Evolutionary conservation across 2,113 vertebrate genomes (phyloP).

Genomic region (Hucho hucho): DNA sequence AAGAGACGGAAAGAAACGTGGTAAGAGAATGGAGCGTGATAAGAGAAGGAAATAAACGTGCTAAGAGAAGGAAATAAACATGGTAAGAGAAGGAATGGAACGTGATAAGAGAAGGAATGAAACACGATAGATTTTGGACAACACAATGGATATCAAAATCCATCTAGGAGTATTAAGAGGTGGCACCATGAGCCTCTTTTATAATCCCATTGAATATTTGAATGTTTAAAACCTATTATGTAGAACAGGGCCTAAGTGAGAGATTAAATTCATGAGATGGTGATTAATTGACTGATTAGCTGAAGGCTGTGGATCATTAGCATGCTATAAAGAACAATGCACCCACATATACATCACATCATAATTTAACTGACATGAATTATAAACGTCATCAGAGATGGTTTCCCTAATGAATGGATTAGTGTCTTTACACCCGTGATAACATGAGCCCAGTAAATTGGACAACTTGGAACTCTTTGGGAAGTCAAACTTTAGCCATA

Average conservation of each 20-base stretch:
- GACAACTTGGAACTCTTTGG: slow-evolving; percentile 39
- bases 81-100: no score
- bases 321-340: slow-evolving; percentile 54
- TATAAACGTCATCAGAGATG: slow-evolving; percentile 48
- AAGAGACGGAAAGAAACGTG: no score
- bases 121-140: background rate
- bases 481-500: slow-evolving; percentile 13
- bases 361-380: slow-evolving; percentile 61
- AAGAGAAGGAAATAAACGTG: no score
- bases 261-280: slow-evolving; percentile 69
- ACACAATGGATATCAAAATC: no score
- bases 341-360: slow-evolving; percentile 52
- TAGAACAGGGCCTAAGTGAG: slow-evolving; percentile 61
- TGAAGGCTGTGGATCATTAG: slow-evolving; percentile 65
- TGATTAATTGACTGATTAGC: slow-evolving; percentile 77
- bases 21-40: no score
- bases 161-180: background rate
- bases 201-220: slow-evolving; percentile 54
- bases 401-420: slow-evolving; percentile 63
- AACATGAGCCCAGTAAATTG: slow-evolving; percentile 43
- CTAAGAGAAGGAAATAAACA: no score
- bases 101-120: no score
- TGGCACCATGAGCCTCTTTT: slow-evolving; percentile 38
- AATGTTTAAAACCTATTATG: slow-evolving; percentile 67
- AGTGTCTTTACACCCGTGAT: slow-evolving; percentile 32